Base-by-base conservation (phyloP, 1,140 invertebrate species). In the Brachionus calyciflorus region DNA sequence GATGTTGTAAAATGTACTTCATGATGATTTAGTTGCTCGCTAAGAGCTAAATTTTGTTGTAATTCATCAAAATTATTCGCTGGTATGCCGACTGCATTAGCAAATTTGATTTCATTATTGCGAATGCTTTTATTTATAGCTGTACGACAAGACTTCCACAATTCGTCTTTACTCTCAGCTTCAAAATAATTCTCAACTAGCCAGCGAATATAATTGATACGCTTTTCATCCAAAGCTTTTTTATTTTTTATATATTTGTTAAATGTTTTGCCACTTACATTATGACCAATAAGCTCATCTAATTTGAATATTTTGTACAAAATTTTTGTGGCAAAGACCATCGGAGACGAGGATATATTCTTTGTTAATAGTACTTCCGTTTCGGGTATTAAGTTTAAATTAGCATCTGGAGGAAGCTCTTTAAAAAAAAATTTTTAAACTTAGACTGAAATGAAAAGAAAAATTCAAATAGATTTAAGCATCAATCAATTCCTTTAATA, bases 251-350 rank as follows among this genome's bases (percentile, higher is more conserved):
- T 73, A 17, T 73, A 73, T 51, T 73, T 73, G 17, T 73, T 73
- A 40, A 73, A 73, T 55, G 69, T 73, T 73, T 73, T 73, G 12
- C 69, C 69, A 21, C 46, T 51, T n/a, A 73, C 69, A 55, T 73
- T 73, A 14, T 73, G 69, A 17, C 69, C 69, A 4, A 73, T 73
- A 10, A 73, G 51, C 17, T 73, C 69, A 24, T 49, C 46, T 37
- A 73, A 37, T 19, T 73, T 55, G 28, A 73, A 73, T 73, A 73
- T 73, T 49, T 73, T 73, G 69, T 73, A 73, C 46, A 73, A 73
- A 37, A 73, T 73, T 73, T 73, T 73, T 3, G 69, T 73, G 12
- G 69, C 69, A 51, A 73, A 73, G 1, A 73, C 69, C 69, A 73
- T 73, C 21, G 69, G 69, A n/a, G 69, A 73, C 14, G 69, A 73